Base-by-base conservation (phyloP, 2,888 invertebrate species). In the Palloptera scutellata region DNA sequence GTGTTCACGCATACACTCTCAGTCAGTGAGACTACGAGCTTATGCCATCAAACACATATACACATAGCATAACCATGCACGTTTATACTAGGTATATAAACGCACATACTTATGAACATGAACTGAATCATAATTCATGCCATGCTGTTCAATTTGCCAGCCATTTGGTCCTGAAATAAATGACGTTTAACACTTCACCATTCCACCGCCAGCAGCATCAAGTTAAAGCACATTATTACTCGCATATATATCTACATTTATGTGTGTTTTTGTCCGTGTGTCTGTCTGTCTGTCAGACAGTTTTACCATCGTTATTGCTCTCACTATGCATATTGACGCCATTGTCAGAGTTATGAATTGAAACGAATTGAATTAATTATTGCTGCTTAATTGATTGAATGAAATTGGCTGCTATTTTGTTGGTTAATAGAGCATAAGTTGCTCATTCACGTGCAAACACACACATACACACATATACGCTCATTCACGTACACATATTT, bases 371-470 rank as follows among this genome's bases (percentile, higher is more conserved):
- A 80, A 81, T 81, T 81, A 82, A 81, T 81, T 80, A 81, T 82
- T 79, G 82, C 73, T 75, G 81, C 79, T 76, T 81, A 80, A 80
- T 80, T 80, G 80, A 81, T 81, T 79, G 81, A 75, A 76, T 66
- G 62, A 69, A 72, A 67, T 45, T 55, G 64, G 58, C 61, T 57
- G 52, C 52, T 19, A 57, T 57, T 64, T 64, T 57, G 64, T 57
- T 45, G 64, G 48, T 64, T 57, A 57, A 64, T 57, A 64, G 64
- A 48, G 57, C 57, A 15, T 40, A 45, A 64, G 45, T 64, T 57
- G 64, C 64, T 64, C 64, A 40, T 41, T 5, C 64, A 41, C 48
- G 30, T 41, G 40, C 41, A 13, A 12, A 48, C 61, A 52, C 10
- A 59, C 43, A 30, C 48, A 17, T 41, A 51, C 41, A 13, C 12